Percentiles rank a stretch among this genome's conserved stretches.
Conservation (phyloP, 2,888 invertebrate genomes). For the Loripinus fragilis region DNA sequence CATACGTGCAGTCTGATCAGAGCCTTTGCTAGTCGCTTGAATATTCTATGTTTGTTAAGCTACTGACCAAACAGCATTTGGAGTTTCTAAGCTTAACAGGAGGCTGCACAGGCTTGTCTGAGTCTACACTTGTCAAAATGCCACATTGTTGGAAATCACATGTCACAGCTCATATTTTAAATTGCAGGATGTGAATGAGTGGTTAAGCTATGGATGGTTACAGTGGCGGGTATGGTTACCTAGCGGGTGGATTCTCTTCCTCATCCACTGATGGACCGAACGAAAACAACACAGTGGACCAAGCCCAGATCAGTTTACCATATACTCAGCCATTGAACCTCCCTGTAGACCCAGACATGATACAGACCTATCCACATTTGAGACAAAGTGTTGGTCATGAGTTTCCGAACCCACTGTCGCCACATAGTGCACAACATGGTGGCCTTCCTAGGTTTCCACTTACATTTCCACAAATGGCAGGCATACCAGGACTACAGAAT, state of each 20-base stretch:
- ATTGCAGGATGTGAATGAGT: background rate
- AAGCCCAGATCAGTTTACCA: background rate
- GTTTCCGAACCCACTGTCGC: background rate
- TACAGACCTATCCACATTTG: constrained; percentile 5
- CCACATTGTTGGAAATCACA: too few relatives aligned
- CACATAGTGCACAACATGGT: background rate
- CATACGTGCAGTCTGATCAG: too few relatives aligned
- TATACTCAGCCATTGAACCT: background rate
- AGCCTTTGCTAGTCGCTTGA: too few relatives aligned
- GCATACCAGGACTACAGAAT: background rate
- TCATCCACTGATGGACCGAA: background rate
- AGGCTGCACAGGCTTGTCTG: too few relatives aligned
- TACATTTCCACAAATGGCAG: background rate
- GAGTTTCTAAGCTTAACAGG: too few relatives aligned
- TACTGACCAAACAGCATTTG: too few relatives aligned
- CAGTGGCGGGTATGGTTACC: constrained; percentile 2
- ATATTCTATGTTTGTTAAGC: too few relatives aligned
- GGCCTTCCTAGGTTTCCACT: background rate
- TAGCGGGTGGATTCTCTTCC: background rate
- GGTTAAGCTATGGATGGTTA: constrained; percentile 2
- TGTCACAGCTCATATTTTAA: too few relatives aligned
- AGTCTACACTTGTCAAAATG: too few relatives aligned
- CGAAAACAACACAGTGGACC: background rate
- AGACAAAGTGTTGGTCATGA: constrained; percentile 1
- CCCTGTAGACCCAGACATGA: background rate